phyloP scores from a whole-genome alignment of 2,888 invertebrate genomes.

The Polyommatus icarus region DNA sequence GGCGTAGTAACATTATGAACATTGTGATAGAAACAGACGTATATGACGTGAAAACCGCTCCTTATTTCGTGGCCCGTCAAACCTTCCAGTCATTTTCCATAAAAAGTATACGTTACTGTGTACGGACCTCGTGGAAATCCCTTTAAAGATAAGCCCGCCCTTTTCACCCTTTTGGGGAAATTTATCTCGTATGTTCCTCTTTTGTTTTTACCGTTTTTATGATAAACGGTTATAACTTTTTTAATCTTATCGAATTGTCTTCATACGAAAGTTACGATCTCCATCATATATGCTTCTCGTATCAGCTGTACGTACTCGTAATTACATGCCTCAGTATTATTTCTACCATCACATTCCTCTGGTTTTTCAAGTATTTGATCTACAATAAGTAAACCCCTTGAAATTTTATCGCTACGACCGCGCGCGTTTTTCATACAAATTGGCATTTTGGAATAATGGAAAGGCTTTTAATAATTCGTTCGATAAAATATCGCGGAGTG shows the following conservation, averaged over 20 bases:
- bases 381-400: background rate
- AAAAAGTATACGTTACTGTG: constrained; percentile 26
- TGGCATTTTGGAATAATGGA: constrained; percentile 1
- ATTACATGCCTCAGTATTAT: background rate
- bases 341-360: background rate
- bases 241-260: constrained; percentile 8
- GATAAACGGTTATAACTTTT: constrained; percentile 22
- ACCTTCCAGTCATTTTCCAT: constrained; percentile 30
- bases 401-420: background rate
- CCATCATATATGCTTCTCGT: background rate
- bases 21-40: constrained; percentile 8
- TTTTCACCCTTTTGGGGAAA: constrained; percentile 23
- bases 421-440: background rate
- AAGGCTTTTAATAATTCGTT: constrained; percentile 14
- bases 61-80: constrained; percentile 27
- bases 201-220: constrained; percentile 29
- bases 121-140: constrained; percentile 24
- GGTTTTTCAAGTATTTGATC: background rate
- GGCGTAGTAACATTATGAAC: constrained; percentile 12
- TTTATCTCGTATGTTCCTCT: constrained; percentile 23
- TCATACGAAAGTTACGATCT: background rate
- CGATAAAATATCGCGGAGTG: constrained; percentile 6
- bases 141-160: constrained; percentile 30
- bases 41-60: constrained; percentile 18
- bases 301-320: background rate